These are phyloP conservation scores for Anthrax anthrax DNA, from an alignment of 2,888 invertebrate genomes.

Conservation along the genomic window DNA sequence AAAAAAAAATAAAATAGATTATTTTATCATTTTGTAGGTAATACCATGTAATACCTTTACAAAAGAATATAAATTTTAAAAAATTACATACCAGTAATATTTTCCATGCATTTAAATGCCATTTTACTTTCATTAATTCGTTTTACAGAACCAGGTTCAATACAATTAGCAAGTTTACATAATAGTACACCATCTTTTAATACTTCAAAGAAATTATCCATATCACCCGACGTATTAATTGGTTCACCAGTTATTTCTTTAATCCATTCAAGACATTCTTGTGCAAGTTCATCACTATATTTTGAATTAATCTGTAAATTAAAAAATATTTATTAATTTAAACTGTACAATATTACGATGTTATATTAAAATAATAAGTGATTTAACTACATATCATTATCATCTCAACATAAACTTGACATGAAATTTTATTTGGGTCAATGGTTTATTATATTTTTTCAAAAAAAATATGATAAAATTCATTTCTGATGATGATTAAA, in stretches of 20 bases:
- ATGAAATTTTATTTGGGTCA: too few relatives aligned
- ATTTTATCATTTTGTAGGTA: not conserved
- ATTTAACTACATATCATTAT: too few relatives aligned
- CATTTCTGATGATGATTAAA: too few relatives aligned
- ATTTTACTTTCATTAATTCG: constrained; percentile 82
- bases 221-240: constrained; percentile 73
- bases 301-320: constrained; percentile 85
- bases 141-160: constrained; percentile 76
- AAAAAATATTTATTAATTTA: constrained; percentile 14
- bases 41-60: too few relatives aligned
- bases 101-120: constrained; percentile 98
- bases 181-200: constrained; percentile 81
- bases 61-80: not conserved
- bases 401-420: too few relatives aligned
- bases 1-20: not conserved
- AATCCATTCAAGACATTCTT: constrained; percentile 89
- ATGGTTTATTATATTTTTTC: too few relatives aligned
- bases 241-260: constrained; percentile 71
- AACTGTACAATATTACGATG: too few relatives aligned
- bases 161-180: constrained; percentile 77
- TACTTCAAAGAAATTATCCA: constrained; percentile 85
- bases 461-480: too few relatives aligned
- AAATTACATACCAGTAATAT: constrained; percentile 51
- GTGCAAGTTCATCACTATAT: constrained; percentile 89
- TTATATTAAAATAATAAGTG: too few relatives aligned